Conservation (phyloP, 2,888 invertebrate genomes). For the Hipparchia sbordonii region DNA sequence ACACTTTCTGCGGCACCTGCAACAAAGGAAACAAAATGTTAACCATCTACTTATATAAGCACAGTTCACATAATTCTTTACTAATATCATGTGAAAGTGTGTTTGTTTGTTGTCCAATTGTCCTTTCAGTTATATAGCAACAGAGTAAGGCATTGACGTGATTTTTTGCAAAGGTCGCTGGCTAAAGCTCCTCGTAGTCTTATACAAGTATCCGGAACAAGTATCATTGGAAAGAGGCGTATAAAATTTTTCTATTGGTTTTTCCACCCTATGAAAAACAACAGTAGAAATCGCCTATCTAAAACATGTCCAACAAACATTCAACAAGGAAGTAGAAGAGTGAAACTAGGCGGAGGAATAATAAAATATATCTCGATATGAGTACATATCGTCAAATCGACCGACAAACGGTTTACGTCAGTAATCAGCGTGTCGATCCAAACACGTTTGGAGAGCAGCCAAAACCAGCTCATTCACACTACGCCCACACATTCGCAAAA, state of each 20-base stretch:
- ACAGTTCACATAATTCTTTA: not conserved
- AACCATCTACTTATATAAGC: not conserved
- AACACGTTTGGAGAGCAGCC: constrained; percentile 71
- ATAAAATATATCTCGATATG: constrained; percentile 13
- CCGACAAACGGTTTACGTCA: constrained; percentile 61
- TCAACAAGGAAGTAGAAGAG: not conserved
- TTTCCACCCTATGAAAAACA: too few species aligned
- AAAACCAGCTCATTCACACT: constrained; percentile 77
- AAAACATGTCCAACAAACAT: not conserved
- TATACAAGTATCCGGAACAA: not conserved
- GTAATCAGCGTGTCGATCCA: constrained; percentile 46
- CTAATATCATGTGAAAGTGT: not conserved
- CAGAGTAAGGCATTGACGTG: too few species aligned
- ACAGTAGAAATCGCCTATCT: too few species aligned
- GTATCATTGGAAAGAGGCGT: too few species aligned
- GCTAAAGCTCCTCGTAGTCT: not conserved
- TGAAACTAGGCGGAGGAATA: constrained; percentile 4
- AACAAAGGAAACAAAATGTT: constrained; percentile 54
- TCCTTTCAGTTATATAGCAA: too few species aligned
- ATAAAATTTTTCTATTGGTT: too few species aligned
- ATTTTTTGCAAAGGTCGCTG: not conserved
- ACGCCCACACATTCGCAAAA: constrained; percentile 63
- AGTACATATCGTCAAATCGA: constrained; percentile 42
- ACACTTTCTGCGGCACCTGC: constrained; percentile 73
- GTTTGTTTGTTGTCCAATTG: too few species aligned